A percentile compares a stretch with the other conserved stretches of the same genome.
Conservation (phyloP, 2,113 vertebrate genomes). For the Corythaixoides concolor region DNA sequence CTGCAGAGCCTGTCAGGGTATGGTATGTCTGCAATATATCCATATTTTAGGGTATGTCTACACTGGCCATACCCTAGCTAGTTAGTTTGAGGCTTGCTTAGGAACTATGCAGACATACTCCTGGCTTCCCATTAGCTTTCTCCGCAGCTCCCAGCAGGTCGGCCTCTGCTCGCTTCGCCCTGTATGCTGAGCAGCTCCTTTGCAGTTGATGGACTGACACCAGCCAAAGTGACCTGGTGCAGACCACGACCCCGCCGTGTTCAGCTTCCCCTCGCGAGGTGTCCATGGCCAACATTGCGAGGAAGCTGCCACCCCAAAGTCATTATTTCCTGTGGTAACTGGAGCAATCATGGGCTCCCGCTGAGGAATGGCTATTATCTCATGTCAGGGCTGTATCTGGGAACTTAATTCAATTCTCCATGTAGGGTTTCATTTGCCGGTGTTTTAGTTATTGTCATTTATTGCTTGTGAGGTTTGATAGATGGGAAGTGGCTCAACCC, state of each 20-base stretch:
- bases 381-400: conserved; percentile 25
- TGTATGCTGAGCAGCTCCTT: background rate
- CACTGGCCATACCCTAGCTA: background rate
- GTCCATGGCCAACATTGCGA: background rate
- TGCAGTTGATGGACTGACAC: conserved; percentile 30
- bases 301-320: conserved; percentile 36
- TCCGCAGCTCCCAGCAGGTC: fast-evolving
- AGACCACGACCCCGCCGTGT: background rate
- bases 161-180: fast-evolving
- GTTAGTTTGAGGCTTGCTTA: background rate
- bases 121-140: background rate
- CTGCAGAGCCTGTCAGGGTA: background rate
- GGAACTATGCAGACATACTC: background rate
- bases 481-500: conserved; percentile 56
- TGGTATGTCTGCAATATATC: background rate
- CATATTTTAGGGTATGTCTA: background rate
- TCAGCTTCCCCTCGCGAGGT: background rate
- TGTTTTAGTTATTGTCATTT: conserved; percentile 69
- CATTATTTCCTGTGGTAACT: conserved; percentile 63
- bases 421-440: conserved; percentile 53
- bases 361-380: conserved; percentile 57
- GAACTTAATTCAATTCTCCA: conserved; percentile 65
- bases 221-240: conserved; percentile 36
- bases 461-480: conserved; percentile 62
- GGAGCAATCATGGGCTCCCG: conserved; percentile 14